Base-by-base conservation (phyloP, 2,888 invertebrate species). In the Rotaria sp. region DNA sequence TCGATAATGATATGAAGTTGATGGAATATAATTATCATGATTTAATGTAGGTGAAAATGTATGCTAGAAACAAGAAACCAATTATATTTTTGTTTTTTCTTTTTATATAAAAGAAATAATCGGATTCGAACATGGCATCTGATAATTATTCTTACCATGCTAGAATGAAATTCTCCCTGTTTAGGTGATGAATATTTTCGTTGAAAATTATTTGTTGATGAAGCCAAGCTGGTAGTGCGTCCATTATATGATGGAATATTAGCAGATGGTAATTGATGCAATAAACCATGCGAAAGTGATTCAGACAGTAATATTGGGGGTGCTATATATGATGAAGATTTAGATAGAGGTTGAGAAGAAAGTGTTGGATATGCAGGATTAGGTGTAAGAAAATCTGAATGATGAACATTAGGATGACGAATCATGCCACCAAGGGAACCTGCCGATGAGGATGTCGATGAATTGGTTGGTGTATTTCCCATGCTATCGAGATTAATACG, bases 1-100 rank as follows among this genome's bases (percentile, higher is more conserved):
- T 35, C 67, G 45, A n/a, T 80, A 80, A 45, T 80, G 26, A 45
- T 80, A 80, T 80, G 80, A 80, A 18, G 7, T 67, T 45, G 80
- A 15, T n/a, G 45, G 2, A 80, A 1, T 41, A 80, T 45, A 45
- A 80, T 80, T n/a, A 45, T 80, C 13, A n/a, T 52, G 21, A 52
- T 52, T 52, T 5, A 52, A 24, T 52, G 24, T 5, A 24, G 52
- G 52, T 52, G 52, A 52, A 24, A 7, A 52, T 24, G 21, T 52
- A 10, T 21, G 24, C 52, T 52, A 24, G 4, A 52, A 52, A 21
- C 21, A 52, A 24, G 0, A 52, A 52, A 50, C 4, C 18, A 50
- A 18, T 10, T 50, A 13, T 50, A 50, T 50, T 50, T 13, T 50
- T 18, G 15, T 67, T 67, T 7, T 67, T 67, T 21, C 0, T 18